Base-by-base conservation (phyloP, 1,140 invertebrate genomes). In the Euschistus heros region DNA sequence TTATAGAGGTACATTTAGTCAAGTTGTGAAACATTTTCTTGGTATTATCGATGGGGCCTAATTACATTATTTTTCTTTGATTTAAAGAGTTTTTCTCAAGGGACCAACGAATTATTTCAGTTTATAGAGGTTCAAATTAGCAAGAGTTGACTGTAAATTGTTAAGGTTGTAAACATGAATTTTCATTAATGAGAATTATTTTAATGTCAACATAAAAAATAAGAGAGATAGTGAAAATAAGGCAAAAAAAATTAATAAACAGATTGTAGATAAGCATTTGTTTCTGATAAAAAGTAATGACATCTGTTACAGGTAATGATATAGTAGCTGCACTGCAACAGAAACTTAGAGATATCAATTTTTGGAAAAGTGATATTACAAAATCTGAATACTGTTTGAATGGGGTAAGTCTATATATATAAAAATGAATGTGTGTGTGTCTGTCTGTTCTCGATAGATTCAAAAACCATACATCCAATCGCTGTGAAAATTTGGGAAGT, bases 241-340 rank as follows among this genome's bases (percentile, higher is more conserved):
- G 42, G 42, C 17, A 44, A 44, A 44, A 44, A 50, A 50, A 50
- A 50, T 6, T 20, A 22, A 5, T 22, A n/a, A 7, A 10, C 5
- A 7, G 10, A 20, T 50, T 6, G 10, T 13, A 18, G 20, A 20
- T 20, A 18, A 20, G 10, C 47, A 50, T 50, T 20, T 50, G 8
- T 50, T 50, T 50, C 5, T 20, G 10, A n/a, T 14, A 50, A 2
- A 50, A 50, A 50, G n/a, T 50, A 50, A 50, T 50, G 2, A 50
- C 5, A 50, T 50, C n/a, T 50, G 20, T 50, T 50, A 6, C 10
- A 18, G 54, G 54, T 57, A 57, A 57, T 57, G 54, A 57, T 18
- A 24, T 57, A 57, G 54, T 27, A 8, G 22, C 54, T 57, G 54
- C 24, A 22, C 3, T 57, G 4, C 54, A 57, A 26, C 22, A 24